A percentile compares a stretch with the other conserved stretches of the same genome.
Evolutionary conservation across 2,113 vertebrate species (phyloP).

Genomic region (Cochlearius cochlearius): DNA sequence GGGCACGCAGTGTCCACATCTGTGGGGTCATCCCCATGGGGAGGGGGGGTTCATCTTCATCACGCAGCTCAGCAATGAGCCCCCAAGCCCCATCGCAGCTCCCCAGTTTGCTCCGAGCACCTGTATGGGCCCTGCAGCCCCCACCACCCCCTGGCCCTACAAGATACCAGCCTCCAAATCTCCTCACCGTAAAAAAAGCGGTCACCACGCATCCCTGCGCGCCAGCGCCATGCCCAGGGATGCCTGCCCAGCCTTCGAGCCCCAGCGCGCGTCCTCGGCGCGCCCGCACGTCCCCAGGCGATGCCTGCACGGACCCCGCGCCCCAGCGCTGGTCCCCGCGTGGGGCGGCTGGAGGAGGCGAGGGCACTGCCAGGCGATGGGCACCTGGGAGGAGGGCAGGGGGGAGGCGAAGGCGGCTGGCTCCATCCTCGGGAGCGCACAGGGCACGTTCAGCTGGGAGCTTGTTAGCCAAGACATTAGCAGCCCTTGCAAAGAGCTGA

Average conservation of each 20-base stretch:
- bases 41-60: neutral
- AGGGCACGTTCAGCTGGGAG: conserved; percentile 46
- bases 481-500: conserved; percentile 62
- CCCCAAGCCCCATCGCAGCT: neutral
- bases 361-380: neutral
- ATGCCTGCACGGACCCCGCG: accelerated
- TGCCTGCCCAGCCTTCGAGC: neutral
- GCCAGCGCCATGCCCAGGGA: accelerated
- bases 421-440: conserved; percentile 9
- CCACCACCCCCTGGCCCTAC: neutral
- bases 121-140: neutral
- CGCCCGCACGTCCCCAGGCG: too few species aligned
- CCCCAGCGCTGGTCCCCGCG: accelerated
- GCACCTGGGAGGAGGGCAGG: neutral
- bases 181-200: neutral
- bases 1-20: accelerated
- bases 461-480: conserved; percentile 51
- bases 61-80: neutral
- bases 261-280: accelerated
- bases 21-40: accelerated
- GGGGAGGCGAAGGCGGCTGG: neutral
- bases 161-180: neutral
- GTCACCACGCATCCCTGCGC: neutral
- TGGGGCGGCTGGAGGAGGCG: neutral
- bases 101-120: neutral